Evolutionary conservation across 2,888 invertebrate genomes (phyloP).

Genomic region (Leptura quadrifasciata): DNA sequence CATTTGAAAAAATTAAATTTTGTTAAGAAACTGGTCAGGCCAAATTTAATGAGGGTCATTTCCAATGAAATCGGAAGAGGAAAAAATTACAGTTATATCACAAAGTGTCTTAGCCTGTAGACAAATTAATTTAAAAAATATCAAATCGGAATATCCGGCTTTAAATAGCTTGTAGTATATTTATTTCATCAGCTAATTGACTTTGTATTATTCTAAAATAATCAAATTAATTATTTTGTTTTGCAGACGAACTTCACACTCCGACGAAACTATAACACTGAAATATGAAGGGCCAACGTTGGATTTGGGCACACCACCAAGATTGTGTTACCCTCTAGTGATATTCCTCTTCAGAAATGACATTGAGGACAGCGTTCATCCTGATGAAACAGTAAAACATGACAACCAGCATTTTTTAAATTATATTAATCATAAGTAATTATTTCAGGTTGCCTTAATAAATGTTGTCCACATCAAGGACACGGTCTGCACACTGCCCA

Average conservation of each 20-base stretch:
- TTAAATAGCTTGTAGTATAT: no score
- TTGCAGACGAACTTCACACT: slow-evolving; percentile 80
- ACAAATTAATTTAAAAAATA: no score
- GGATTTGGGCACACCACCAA: slow-evolving; percentile 83
- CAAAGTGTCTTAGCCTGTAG: no score
- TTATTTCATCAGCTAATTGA: no score
- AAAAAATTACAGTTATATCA: no score
- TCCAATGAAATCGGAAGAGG: no score
- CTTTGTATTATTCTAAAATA: no score
- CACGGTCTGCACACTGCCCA: slow-evolving; percentile 85
- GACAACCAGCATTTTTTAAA: neutral
- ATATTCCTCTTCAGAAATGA: slow-evolving; percentile 84
- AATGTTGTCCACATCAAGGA: slow-evolving; percentile 90
- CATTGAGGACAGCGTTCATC: slow-evolving; percentile 78
- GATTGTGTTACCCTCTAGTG: slow-evolving; percentile 86
- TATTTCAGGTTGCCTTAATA: slow-evolving; percentile 84
- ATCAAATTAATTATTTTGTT: slow-evolving; percentile 47
- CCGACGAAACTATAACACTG: slow-evolving; percentile 80
- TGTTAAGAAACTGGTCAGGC: no score
- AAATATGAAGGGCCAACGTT: slow-evolving; percentile 79
- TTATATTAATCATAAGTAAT: neutral
- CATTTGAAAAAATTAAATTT: no score
- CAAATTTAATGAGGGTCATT: no score
- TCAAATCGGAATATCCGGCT: no score
- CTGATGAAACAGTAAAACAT: slow-evolving; percentile 83